Base-by-base conservation (phyloP, 2,797 vertebrate species). In the Adelosebastes latens region DNA sequence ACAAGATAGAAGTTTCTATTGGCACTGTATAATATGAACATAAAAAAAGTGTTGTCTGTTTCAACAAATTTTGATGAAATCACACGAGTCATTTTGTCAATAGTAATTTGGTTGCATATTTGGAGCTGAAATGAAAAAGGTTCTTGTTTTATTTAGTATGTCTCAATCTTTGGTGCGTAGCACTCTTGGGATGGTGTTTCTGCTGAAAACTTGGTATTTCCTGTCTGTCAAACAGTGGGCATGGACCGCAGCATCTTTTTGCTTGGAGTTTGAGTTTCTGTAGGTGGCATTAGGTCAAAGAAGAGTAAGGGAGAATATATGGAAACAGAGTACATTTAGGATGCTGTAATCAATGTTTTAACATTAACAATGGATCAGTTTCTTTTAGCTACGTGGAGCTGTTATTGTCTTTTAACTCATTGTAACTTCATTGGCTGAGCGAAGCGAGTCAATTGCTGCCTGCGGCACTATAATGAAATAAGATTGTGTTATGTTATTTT, bases 41-140 rank as follows among this genome's bases (percentile, higher is more conserved):
- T 61, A 46, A 56, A 78, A 65, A 55, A 39, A n/a, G n/a, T 52
- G 14, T 67, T 58, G 31, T 80, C 36, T 61, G 18, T 65, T 63
- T 70, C 16, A 56, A 27, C 36, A 24, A 0, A 63, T 60, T 75
- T 62, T 39, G 24, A 65, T 79, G n/a, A 75, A 89, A 72, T 72
- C 10, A n/a, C 10, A 34, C 16, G 0, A 39, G 62, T 49, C 42
- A 16, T 55, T 76, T 65, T 61, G 32, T 53, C 72, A 14, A 75
- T 69, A 61, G 9, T 39, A 58, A 76, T 80, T 53, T 62, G 42
- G 24, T 32, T 68, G 53, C 18, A 31, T 55, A 8, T 70, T 82
- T 36, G 58, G 31, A 55, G 4, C 22, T 24, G 8, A 66, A 36
- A 55, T 34, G 66, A 24, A 27, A 52, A 24, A 58, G 1, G 59